These are phyloP conservation scores for Hylyphantes graminicola DNA, from an alignment of 1,140 invertebrate species.

Conservation along the genomic window DNA sequence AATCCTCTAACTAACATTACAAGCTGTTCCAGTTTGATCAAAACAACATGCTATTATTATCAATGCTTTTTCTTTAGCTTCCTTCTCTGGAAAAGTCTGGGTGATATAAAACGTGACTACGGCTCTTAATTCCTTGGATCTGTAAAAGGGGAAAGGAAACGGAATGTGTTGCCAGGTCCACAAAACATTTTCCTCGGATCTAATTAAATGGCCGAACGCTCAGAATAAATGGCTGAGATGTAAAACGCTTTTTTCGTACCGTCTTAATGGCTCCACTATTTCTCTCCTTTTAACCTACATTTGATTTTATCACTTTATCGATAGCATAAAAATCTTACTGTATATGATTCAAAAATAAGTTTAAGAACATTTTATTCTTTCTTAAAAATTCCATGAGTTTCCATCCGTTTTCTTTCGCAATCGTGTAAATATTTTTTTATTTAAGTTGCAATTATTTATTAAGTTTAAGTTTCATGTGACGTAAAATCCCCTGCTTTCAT, in stretches of 20 bases:
- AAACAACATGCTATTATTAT: no score
- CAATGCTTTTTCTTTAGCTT: no score
- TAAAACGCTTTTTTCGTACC: constrained; percentile 47
- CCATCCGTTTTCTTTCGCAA: no score
- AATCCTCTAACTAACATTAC: no score
- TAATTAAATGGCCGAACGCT: constrained; percentile 52
- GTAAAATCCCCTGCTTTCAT: no score
- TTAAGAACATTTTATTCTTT: no score
- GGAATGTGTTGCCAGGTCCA: constrained; percentile 45
- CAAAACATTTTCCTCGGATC: constrained; percentile 44
- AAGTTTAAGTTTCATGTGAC: no score
- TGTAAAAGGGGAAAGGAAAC: constrained; percentile 7
- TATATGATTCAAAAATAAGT: no score
- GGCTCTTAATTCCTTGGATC: constrained; percentile 37
- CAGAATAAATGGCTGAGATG: constrained; percentile 51
- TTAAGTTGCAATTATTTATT: no score
- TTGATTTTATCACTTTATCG: constrained; percentile 55
- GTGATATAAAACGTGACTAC: constrained; percentile 48
- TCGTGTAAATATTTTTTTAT: no score
- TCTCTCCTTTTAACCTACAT: constrained; percentile 5
- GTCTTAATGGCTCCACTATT: constrained; percentile 32
- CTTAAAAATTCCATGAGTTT: no score
- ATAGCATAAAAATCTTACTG: constrained; percentile 10
- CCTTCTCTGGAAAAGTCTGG: constrained; percentile 2
- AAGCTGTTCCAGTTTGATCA: no score